Evolutionary conservation across 2,797 vertebrate genomes (phyloP).

Genomic region (Sebastes hubbsi): DNA sequence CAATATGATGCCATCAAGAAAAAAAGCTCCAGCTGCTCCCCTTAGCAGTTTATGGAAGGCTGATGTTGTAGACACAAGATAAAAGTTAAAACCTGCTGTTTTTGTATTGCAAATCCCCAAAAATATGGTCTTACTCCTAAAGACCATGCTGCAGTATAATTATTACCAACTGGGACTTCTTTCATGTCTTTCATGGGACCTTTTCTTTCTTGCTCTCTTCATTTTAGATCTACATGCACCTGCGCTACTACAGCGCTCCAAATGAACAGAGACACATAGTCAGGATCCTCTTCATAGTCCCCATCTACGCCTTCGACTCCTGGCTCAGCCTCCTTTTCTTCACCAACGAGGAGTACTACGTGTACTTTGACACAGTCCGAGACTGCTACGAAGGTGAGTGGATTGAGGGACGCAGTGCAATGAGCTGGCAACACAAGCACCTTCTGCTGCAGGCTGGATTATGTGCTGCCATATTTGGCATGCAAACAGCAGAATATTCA

Average conservation of each 20-base stretch:
- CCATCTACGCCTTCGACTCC: slow-evolving; percentile 95
- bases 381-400: slow-evolving; percentile 95
- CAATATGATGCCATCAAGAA: background rate
- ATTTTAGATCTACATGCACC: slow-evolving; percentile 94
- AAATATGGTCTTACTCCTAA: background rate
- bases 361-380: slow-evolving; percentile 93
- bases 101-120: background rate
- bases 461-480: background rate
- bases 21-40: background rate
- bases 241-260: slow-evolving; percentile 93
- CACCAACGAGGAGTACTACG: slow-evolving; percentile 97
- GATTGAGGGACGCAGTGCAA: background rate
- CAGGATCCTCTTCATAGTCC: slow-evolving; percentile 95
- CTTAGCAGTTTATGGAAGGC: background rate
- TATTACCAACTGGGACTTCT: background rate
- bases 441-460: background rate
- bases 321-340: slow-evolving; percentile 98
- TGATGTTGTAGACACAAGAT: background rate
- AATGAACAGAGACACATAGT: slow-evolving; percentile 96
- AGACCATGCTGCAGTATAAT: background rate
- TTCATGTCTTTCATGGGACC: background rate
- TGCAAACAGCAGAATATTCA: background rate
- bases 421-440: background rate
- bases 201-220: background rate
- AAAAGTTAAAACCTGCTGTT: background rate